Percentiles rank a stretch among this genome's conserved stretches.
Evolutionary conservation across 2,113 vertebrate genomes (phyloP).

Genomic region (Bufo bufo): DNA sequence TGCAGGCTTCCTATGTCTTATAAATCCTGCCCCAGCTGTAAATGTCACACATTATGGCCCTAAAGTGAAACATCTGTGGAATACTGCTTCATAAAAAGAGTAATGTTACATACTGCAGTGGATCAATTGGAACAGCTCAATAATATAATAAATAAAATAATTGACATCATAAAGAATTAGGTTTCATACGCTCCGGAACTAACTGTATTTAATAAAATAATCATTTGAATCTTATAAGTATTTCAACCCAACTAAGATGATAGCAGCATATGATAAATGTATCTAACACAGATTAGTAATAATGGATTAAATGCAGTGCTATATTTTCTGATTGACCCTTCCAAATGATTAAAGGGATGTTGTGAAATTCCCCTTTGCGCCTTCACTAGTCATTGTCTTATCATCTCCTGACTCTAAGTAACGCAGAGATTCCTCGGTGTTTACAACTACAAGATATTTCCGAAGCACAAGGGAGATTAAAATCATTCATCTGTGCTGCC

Average conservation of each 20-base stretch:
- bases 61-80: neutral
- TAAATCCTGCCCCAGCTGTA: neutral
- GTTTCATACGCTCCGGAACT: neutral
- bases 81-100: neutral
- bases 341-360: slow-evolving; percentile 15
- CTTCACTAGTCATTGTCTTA: slow-evolving; percentile 6
- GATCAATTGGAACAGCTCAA: no score
- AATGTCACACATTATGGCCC: neutral
- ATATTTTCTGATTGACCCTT: neutral
- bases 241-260: neutral
- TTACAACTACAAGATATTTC: slow-evolving; percentile 36
- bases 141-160: neutral
- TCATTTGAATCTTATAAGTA: neutral
- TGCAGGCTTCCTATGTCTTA: neutral
- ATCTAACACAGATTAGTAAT: neutral
- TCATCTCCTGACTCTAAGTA: neutral
- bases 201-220: neutral
- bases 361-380: slow-evolving; percentile 5
- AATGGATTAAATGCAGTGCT: neutral
- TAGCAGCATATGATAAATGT: neutral
- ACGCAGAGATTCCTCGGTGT: neutral
- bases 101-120: neutral
- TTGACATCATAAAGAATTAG: neutral
- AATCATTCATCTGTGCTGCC: slow-evolving; percentile 42
- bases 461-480: slow-evolving; percentile 21